Base-by-base conservation (phyloP, 1,140 invertebrate species). In the Drosophila ogumai region DNA sequence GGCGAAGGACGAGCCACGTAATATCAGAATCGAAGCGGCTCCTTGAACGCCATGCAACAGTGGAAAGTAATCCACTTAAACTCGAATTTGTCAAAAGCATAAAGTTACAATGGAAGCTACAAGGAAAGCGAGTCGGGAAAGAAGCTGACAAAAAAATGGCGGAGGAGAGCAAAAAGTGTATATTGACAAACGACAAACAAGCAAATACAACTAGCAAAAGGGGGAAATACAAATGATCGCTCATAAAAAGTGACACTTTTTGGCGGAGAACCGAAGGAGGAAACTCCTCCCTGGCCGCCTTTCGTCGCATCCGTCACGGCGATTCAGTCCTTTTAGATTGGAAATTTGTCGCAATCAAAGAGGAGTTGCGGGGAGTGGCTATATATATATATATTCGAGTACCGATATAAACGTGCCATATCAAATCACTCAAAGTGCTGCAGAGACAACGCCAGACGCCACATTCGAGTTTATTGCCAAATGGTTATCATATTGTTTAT, bases 401-500 rank as follows among this genome's bases (percentile, higher is more conserved):
- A 50, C 76, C 69, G 64, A 77, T 68, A 69, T 71, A 58, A 79
- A 78, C 66, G 73, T 77, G 82, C 68, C 79, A 87, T 78, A 88
- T 88, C 84, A 72, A 88, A 88, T 88, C 84, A 88, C 80, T 88
- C 86, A 90, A 90, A 85, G 78, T 90, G 86, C 73, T 68, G 78
- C 57, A 74, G 78, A 77, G 78, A 86, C 78, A 85, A 61, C 74
- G 64, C 50, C 65, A 81, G 68, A 81, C 67, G 68, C 81, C 73
- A 73, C 56, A 75, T 66, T 81, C 46, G 80, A 88, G 80, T 88
- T 88, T 88, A 88, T 88, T 88, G 85, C 66, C 77, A 90, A 90
- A 90, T 90, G 85, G 85, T 85, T 90, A 81, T 90, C 85, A 90
- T 90, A 90, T 90, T 90, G 85, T 88, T 90, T 90, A 90, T 90